These are phyloP conservation scores for Bufo gargarizans DNA, from an alignment of 2,113 vertebrate species.

Conservation along the genomic window DNA sequence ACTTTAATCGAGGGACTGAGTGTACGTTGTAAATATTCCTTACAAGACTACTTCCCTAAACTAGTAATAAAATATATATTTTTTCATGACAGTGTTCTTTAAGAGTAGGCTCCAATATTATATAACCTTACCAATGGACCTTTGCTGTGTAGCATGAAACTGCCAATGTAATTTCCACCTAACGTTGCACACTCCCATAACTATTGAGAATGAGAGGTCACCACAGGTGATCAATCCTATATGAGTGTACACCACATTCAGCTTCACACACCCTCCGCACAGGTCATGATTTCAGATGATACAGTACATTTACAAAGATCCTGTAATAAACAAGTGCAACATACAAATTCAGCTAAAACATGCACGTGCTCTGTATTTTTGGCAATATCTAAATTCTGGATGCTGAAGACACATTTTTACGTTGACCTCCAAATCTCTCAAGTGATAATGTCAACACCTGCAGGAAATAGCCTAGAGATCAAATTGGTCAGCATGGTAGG, in stretches of 20 bases:
- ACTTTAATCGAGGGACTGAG: not conserved
- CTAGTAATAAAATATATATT: not conserved
- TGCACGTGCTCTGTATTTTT: constrained; percentile 9
- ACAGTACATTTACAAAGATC: constrained; percentile 1
- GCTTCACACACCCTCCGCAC: not conserved
- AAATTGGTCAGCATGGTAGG: no score
- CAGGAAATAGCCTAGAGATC: not conserved
- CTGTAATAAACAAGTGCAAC: not conserved
- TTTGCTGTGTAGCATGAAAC: constrained; percentile 7
- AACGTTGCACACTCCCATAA: not conserved
- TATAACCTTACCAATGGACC: constrained; percentile 19
- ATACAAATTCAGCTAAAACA: constrained; percentile 38
- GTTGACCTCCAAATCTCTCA: constrained; percentile 47
- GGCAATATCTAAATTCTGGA: not conserved
- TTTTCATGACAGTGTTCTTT: not conserved
- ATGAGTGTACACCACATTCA: not conserved
- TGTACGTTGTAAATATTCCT: not conserved
- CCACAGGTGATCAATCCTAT: constrained; percentile 8
- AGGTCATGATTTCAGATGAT: not conserved
- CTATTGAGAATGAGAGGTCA: constrained; percentile 17
- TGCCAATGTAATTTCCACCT: constrained; percentile 31
- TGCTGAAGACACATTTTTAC: constrained; percentile 33
- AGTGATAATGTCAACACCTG: constrained; percentile 42
- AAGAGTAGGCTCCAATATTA: not conserved
- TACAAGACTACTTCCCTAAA: not conserved